Evolutionary conservation across 2,113 vertebrate genomes (phyloP), one percentile per base, ranked within the genome.

Genomic region (Rhabdomys dilectus): DNA sequence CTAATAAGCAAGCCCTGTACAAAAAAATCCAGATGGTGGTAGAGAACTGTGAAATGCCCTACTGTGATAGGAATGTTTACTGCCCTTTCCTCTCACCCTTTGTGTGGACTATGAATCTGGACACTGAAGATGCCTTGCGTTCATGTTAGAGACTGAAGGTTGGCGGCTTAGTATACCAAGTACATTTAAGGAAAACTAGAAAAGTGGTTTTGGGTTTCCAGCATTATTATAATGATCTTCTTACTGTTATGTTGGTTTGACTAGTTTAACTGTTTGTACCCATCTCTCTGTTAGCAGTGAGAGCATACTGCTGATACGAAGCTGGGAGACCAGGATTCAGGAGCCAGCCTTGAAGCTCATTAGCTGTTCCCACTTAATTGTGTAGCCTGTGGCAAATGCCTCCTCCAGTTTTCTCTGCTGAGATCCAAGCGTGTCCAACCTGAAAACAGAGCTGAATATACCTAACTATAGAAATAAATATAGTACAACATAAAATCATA

Each of bases 151-250:
- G 42, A n/a, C n/a, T 36, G 9, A 88, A 77, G 5, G n/a, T 29
- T 56, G 45, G 42, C 56, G 12, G 2, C 39, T 21, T 39, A 88
- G 16, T 16, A 15, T 29, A 76, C 70, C 6, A 22, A 58, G 64
- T 66, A 34, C 77, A 58, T 53, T 94, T 39, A 66, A 93, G 64
- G 72, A 93, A 85, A 95, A 87, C 42, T 56, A 84, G 10, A 45
- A 64, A 72, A 58, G 82, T 26, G 9, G 26, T n/a, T 93, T 73
- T 72, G 72, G 60, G 90, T 31, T 42, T 80, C 58, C 82, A 42
- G 78, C 2, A 88, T 91, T 88, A 64, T 66, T 84, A 48, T 62
- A 42, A 92, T 51, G 77, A 85, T 76, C 60, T 85, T 62, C 56
- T 70, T 53, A 60, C 5, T 81, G 62, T 2, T 51, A 34, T 48